phyloP scores from a whole-genome alignment of 2,113 vertebrate genomes.

The Cervus canadensis region DNA sequence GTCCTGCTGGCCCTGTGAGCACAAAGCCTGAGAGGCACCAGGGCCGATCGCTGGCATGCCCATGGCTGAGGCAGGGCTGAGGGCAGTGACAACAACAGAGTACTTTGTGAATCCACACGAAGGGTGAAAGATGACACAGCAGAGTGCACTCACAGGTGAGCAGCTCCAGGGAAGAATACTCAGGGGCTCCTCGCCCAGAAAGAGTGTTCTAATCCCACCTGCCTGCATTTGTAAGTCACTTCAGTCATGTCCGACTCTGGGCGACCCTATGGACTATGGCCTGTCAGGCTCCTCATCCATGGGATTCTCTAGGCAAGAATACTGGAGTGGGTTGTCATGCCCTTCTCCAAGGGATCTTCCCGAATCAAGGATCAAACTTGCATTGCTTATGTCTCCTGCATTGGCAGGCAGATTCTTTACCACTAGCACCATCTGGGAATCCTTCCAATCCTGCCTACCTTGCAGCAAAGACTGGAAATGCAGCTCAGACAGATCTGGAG shows the following conservation, averaged over 20 bases:
- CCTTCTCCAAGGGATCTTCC: neutral
- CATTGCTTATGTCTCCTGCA: neutral
- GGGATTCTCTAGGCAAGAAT: neutral
- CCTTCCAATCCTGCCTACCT: neutral
- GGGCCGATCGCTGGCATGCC: fast-evolving
- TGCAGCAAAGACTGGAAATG: neutral
- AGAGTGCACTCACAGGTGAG: neutral
- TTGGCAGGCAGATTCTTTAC: neutral
- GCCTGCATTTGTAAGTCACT: neutral
- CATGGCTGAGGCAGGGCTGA: neutral
- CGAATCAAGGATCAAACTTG: neutral
- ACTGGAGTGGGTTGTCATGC: neutral
- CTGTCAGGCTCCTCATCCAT: neutral
- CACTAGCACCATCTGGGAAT: neutral
- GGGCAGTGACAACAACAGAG: neutral
- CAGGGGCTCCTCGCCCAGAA: neutral
- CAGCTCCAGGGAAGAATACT: neutral
- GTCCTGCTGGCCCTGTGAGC: neutral
- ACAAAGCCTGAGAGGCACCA: neutral
- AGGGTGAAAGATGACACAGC: neutral
- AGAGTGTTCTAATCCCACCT: neutral
- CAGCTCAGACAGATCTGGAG: neutral
- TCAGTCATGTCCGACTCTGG: neutral
- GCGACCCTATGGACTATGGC: neutral
- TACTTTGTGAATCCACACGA: neutral